Conservation (phyloP, 2,113 vertebrate species). For the Dermatemys mawii region DNA sequence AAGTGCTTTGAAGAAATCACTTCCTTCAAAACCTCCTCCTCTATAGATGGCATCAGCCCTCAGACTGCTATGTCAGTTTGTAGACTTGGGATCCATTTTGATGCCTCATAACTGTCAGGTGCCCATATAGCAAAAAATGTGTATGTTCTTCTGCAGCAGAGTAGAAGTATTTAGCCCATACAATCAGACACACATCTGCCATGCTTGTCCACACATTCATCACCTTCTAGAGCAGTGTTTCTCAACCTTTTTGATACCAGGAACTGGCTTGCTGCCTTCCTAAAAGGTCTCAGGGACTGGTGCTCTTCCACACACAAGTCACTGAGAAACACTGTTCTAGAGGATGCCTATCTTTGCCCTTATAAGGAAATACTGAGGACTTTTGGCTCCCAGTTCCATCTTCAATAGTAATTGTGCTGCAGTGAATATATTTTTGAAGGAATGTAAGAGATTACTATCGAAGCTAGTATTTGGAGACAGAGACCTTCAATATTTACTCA, state of each 20-base stretch:
- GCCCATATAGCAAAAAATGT: neutral
- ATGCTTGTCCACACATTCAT: neutral
- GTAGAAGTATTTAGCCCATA: accelerated
- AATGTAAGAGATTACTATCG: neutral
- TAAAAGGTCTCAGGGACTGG: too few relatives aligned
- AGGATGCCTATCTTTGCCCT: too few relatives aligned
- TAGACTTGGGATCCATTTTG: accelerated
- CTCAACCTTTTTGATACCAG: too few relatives aligned
- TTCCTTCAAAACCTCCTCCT: neutral
- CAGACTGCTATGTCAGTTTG: neutral
- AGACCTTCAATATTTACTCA: neutral
- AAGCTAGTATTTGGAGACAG: neutral
- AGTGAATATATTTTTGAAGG: neutral
- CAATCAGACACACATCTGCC: neutral
- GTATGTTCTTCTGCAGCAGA: neutral
- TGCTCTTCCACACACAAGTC: too few relatives aligned
- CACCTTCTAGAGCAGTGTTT: neutral
- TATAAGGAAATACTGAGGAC: too few relatives aligned
- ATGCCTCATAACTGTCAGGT: neutral
- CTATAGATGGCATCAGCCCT: neutral
- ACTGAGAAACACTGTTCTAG: too few relatives aligned
- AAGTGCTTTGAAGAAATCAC: accelerated
- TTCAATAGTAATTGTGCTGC: neutral
- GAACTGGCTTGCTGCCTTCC: too few relatives aligned
- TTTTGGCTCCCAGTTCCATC: too few relatives aligned